Base-by-base conservation (phyloP, 2,888 invertebrate genomes). In the Drosophila aldrichi region DNA sequence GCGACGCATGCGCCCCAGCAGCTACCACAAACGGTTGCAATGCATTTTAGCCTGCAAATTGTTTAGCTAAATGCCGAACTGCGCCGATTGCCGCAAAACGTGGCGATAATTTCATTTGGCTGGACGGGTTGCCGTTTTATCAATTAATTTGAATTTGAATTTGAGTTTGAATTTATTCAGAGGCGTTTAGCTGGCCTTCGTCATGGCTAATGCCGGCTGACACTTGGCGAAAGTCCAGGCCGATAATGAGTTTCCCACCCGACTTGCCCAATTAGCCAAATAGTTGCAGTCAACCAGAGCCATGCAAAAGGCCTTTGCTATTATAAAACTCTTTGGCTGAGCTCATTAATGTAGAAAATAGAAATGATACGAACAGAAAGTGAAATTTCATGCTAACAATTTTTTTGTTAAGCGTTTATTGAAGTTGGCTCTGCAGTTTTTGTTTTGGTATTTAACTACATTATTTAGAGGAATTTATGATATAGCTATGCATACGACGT, bases 121-220 rank as follows among this genome's bases (percentile, higher is more conserved):
- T 58, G 67, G 59, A 70, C 73, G 73, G 63, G 65, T 78, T 77
- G 56, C 49, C 58, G 29, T 69, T 84, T 81, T 77, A 88, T 87
- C 88, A 85, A 88, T 83, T 88, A 89, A 87, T 89, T 89, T 81
- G 83, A 89, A 87, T 89, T 89, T 75, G 83, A 89, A 87, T 89
- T 89, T 79, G 83, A 89, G 89, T 89, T 89, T 79, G 81, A 82
- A 87, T 87, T 87, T 89, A 87, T 89, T 87, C 88, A 85, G 81
- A 86, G 90, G 86, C 88, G 85, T 89, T 82, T 88, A 14, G 65
- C 66, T 72, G 65, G 81, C 70, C 81, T 75, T 82, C 81, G 79
- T 73, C 64, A 75, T 68, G 74, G 73, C 84, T 83, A 86, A 89
- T 82, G 84, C 58, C 69, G 73, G 75, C 74, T 78, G 86, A 89